These are phyloP conservation scores for Cydia amplana DNA, from an alignment of 1,140 invertebrate species.

Conservation along the genomic window DNA sequence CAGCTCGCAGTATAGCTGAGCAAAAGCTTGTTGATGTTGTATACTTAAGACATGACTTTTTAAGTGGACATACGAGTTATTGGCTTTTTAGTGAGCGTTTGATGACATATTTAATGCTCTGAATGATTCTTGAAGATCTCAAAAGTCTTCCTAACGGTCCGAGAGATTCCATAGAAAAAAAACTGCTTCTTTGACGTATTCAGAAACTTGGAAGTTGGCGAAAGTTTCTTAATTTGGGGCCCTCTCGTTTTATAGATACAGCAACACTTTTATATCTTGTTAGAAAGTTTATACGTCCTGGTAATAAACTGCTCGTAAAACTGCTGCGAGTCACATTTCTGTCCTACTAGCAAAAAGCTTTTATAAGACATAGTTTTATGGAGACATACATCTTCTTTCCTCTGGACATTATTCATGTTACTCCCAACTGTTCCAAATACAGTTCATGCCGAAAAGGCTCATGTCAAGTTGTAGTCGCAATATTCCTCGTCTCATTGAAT, in stretches of 20 bases:
- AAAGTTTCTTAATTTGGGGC: background rate
- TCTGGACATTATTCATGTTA: background rate
- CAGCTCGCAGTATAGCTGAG: no score
- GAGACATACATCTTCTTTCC: background rate
- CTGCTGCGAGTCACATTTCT: background rate
- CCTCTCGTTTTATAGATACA: background rate
- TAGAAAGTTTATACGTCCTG: background rate
- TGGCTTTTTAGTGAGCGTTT: no score
- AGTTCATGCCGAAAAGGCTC: background rate
- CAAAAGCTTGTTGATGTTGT: no score
- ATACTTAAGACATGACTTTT: no score
- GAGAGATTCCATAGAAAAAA: no score
- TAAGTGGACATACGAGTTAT: no score
- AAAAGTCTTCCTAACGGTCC: no score
- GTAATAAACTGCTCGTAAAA: conserved; percentile 4
- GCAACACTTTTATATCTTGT: conserved; percentile 8
- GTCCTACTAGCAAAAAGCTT: conserved; percentile 11
- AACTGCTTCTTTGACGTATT: no score
- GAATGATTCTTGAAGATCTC: no score
- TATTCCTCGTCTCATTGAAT: background rate
- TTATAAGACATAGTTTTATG: background rate
- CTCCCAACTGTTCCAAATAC: background rate
- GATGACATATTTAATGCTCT: no score
- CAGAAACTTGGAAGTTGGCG: background rate
- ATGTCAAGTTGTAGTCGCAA: background rate